A percentile compares a stretch with the other conserved stretches of the same genome.
These are phyloP conservation scores for Astyanax mexicanus DNA, from an alignment of 2,797 vertebrate genomes.

Conservation along the genomic window DNA sequence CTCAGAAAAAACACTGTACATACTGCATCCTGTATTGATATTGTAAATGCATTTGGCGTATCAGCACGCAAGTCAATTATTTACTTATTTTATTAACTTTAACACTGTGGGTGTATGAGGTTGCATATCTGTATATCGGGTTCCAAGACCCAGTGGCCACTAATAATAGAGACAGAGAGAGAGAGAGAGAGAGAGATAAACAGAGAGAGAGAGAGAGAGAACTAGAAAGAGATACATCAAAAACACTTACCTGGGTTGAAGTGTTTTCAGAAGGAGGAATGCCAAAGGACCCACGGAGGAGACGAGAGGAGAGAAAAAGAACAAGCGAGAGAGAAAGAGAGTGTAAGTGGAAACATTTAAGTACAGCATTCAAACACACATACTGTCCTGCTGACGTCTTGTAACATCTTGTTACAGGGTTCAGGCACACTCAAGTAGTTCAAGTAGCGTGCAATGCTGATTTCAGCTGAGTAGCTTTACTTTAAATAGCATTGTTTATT, in stretches of 20 bases:
- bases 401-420: constrained; percentile 23
- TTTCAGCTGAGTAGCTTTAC: background rate
- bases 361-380: constrained; percentile 2
- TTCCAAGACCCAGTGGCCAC: background rate
- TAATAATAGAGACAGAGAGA: background rate
- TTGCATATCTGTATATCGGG: too few relatives aligned
- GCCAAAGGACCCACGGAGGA: constrained; percentile 53
- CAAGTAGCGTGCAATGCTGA: background rate
- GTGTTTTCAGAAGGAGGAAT: constrained; percentile 54
- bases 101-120: too few relatives aligned
- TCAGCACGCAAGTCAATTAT: too few relatives aligned
- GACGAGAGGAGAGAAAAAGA: constrained; percentile 60
- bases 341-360: constrained; percentile 54
- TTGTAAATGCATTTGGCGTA: too few relatives aligned
- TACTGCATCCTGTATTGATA: too few relatives aligned
- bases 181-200: background rate
- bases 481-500: constrained; percentile 24
- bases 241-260: constrained; percentile 71
- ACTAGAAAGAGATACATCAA: constrained; percentile 32
- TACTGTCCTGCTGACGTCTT: constrained; percentile 30
- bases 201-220: constrained; percentile 13
- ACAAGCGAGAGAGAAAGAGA: constrained; percentile 45
- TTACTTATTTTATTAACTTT: too few relatives aligned
- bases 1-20: too few relatives aligned
- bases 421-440: constrained; percentile 16